Base-by-base conservation (phyloP, 2,113 vertebrate genomes). In the Microtus pennsylvanicus region DNA sequence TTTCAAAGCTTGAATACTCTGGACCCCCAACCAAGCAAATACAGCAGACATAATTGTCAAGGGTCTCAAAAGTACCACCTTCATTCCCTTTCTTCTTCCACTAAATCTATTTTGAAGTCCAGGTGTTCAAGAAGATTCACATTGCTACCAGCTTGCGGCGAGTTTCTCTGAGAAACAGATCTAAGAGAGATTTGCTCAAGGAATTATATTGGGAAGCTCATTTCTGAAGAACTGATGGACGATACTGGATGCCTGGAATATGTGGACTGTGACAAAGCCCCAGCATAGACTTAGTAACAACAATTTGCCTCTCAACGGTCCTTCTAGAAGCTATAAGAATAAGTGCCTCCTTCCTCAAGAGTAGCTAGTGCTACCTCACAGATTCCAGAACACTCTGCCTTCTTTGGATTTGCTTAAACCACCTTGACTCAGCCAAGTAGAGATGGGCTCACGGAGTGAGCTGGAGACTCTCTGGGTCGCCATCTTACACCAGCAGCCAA, bases 161-260 rank as follows among this genome's bases (percentile, higher is more conserved):
- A 9, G 6, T 2, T 72, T 90, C 35, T 83, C 77, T 87, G 22
- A 52, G 13, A 94, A 75, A 72, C 19, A 58, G 47, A 42, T 42
- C 38, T 75, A 47, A 85, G 30, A 35, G 55, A 14, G 65, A 94
- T 87, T 70, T 50, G 33, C 4, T 67, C 28, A 33, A 47, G 21
- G 26, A 70, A 14, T 9, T 75, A 65, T 26, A 38, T 14, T 28
- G 14, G 16, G 61, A 30, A 3, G 1, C 45, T 77, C 35, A 16
- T n/a, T 35, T 33, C 30, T 19, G 22, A 58, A 70, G 14, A 85
- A 82, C 0, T 63, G 19, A 87, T 76, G 8, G 24, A 88, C 74
- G 16, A 17, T 38, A 2, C 0, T 58, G 38, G 1, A 30, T 24
- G 5, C n/a, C 22, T 9, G 0, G 35, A 78, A 77, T 2, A 24